Conservation (phyloP, 2,797 vertebrate species). For the Clarias laeviceps region DNA sequence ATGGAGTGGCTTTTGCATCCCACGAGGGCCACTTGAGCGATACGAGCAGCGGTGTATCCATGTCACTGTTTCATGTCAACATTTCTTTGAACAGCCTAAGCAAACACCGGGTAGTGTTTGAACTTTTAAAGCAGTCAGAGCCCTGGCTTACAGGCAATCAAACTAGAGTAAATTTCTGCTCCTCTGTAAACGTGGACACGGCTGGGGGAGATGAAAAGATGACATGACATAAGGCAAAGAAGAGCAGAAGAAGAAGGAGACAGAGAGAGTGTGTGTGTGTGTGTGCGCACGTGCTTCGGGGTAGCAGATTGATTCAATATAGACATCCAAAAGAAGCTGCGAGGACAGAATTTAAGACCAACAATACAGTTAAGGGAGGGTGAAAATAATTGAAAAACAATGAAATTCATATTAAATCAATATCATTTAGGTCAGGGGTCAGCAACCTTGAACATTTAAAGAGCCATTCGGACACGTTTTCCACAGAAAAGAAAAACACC, state of each 20-base stretch:
- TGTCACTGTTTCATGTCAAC: conserved; percentile 56
- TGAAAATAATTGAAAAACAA: neutral
- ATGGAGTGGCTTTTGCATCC: conserved; percentile 29
- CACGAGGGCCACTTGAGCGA: conserved; percentile 42
- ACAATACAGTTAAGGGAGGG: neutral
- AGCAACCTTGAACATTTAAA: too few relatives aligned
- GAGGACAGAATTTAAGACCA: conserved; percentile 2
- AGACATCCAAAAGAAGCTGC: conserved; percentile 14
- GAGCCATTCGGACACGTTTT: too few relatives aligned
- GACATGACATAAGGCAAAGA: conserved; percentile 28
- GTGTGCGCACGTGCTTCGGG: neutral
- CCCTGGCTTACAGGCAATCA: conserved; percentile 58
- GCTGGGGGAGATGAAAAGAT: conserved; percentile 46
- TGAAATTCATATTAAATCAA: conserved; percentile 39
- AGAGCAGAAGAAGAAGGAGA: neutral
- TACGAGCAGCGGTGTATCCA: conserved; percentile 41
- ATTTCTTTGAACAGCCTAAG: conserved; percentile 57
- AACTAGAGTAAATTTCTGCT: conserved; percentile 39
- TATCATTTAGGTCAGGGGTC: neutral
- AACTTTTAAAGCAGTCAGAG: conserved; percentile 59
- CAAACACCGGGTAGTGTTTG: conserved; percentile 58
- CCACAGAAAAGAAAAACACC: too few relatives aligned
- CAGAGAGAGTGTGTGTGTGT: neutral
- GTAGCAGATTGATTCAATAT: conserved; percentile 36
- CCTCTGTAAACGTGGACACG: conserved; percentile 56